A percentile compares a stretch with the other conserved stretches of the same genome.
Conservation (phyloP, 2,888 invertebrate species). For the Chouioia cunea region DNA sequence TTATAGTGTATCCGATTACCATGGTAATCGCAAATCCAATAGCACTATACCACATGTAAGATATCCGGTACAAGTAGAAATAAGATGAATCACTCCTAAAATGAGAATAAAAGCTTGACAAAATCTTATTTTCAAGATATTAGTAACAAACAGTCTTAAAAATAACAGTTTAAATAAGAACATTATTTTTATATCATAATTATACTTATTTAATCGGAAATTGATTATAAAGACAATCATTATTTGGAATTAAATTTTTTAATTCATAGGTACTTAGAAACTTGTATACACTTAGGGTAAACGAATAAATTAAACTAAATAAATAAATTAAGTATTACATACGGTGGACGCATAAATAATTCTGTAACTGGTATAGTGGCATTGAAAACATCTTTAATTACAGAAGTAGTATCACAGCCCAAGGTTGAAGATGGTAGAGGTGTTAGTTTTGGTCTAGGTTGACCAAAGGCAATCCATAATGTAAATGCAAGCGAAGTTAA, state of each 20-base stretch:
- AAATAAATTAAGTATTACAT: not conserved
- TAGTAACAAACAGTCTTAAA: not conserved
- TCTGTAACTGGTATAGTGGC: slow-evolving; percentile 9
- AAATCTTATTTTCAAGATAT: not conserved
- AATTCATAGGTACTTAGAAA: too few species aligned
- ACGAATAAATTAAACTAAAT: slow-evolving; percentile 12
- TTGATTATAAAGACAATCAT: too few species aligned
- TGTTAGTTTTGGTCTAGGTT: slow-evolving; percentile 76
- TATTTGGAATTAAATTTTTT: too few species aligned
- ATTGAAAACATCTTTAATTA: slow-evolving; percentile 23
- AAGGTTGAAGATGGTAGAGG: slow-evolving; percentile 73
- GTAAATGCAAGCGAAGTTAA: slow-evolving; percentile 76
- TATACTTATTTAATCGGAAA: too few species aligned
- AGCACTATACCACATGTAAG: slow-evolving; percentile 89
- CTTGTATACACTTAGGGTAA: too few species aligned
- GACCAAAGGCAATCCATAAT: slow-evolving; percentile 89
- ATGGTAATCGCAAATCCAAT: slow-evolving; percentile 82
- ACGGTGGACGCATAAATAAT: slow-evolving; percentile 10
- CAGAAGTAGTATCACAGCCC: slow-evolving; percentile 70
- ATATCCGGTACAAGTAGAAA: slow-evolving; percentile 60
- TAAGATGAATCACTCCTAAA: slow-evolving; percentile 28
- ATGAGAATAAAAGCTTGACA: slow-evolving; percentile 3
- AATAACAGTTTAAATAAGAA: not conserved
- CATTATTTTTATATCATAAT: too few species aligned
- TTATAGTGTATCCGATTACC: slow-evolving; percentile 76